Evolutionary conservation across 2,797 vertebrate genomes (phyloP), one percentile per base, ranked within the genome.

Genomic region (Lateolabrax maculatus): DNA sequence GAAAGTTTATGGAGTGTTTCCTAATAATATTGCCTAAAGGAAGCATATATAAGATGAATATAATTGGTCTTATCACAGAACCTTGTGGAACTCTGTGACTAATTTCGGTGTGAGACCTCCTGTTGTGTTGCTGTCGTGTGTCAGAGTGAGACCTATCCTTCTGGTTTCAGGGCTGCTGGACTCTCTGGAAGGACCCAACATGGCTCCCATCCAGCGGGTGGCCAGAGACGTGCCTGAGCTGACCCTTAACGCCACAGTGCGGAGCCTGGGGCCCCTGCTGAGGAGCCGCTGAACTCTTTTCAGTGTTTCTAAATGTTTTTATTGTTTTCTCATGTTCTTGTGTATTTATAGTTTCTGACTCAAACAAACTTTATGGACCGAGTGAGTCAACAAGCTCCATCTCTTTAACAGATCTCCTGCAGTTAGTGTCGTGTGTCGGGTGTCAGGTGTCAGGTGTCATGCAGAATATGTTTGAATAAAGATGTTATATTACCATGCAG

Each of bases 191-290:
- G 96, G 97, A 86, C 96, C 96, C 75, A 96, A 97, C 70, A 15
- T 97, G 60, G 95, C 90, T 0, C 97, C 97, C 2, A 97, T 99
- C 84, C 97, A 98, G 95, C 95, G 98, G 86, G 97, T 98, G 67
- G 96, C 96, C 84, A 94, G 98, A 91, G 97, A 99, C 51, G 92
- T 99, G 79, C 95, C 97, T 0, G 88, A 92, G 3, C 79, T 93
- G 72, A 92, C 93, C 11, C 62, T 71, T 39, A 99, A 98, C 55
- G 76, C 92, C 89, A 97, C 97, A 5, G 52, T 91, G 79, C 96
- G 92, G 91, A 84, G 61, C 3, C 72, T 89, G 41, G 90, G 87
- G 51, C 75, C 62, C 4, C 7, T 87, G 34, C 49, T 89, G 74
- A 84, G 58, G 78, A 29, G 75, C 18, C 84, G 61, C 36, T 95